Evolutionary conservation across 1,140 invertebrate species (phyloP), one percentile per base, ranked within the genome.

Genomic region (Papilio helenus): DNA sequence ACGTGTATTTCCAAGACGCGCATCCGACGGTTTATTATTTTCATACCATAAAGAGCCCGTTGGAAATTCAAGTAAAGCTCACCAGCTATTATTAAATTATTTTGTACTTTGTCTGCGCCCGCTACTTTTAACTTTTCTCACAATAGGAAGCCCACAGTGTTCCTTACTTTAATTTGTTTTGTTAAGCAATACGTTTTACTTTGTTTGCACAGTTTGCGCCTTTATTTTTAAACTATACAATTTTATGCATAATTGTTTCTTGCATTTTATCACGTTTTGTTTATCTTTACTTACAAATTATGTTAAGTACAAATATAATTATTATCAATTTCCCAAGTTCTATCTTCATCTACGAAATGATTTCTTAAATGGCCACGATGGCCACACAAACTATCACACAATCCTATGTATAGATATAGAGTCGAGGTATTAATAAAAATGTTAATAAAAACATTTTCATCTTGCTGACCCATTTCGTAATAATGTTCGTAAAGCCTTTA

Each of bases 1-100:
- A 88, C 85, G 72, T 74, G 72, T 74, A 74, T 74, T 74, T 74
- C 72, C 72, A 74, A 74, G 72, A 74, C 20, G 72, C 42, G 72
- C 72, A 74, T 74, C 72, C 72, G 42, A 74, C 72, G 44, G 72
- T 74, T 74, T 74, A 74, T 74, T 74, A 74, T 74, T 74, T 74
- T 74, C 72, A 74, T 74, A 74, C 20, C 42, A 74, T 74, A 74
- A 74, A 74, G 72, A 74, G 42, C 72, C 44, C 20, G 76, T 58
- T 65, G 51, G 58, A 77, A 77, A 77, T 77, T 74, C 44, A 58
- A 77, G 76, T 61, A 76, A 76, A 39, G 51, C 76, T 39, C 76
- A 44, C 29, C 29, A 77, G 76, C 76, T 58, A 77, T 77, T 77
- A 77, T 77, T 77, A 77, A 77, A 77, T 77, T 77, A 77, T 77